A percentile compares a stretch with the other conserved stretches of the same genome.
These are phyloP conservation scores for Melinaea marsaeus DNA, from an alignment of 2,888 invertebrate species.

Conservation along the genomic window DNA sequence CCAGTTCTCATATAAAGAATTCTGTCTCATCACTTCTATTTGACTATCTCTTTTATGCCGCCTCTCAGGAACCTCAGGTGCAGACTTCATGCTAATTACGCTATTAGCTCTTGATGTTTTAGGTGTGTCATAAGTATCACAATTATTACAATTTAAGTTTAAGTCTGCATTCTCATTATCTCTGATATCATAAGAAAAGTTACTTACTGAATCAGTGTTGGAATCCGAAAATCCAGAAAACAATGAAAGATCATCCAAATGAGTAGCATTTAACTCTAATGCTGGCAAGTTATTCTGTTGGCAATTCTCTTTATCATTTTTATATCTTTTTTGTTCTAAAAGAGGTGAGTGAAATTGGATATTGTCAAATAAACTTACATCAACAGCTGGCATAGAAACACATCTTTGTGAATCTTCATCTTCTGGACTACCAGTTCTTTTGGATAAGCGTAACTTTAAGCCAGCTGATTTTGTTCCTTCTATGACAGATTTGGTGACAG, in stretches of 20 bases:
- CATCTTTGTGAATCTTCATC: constrained; percentile 59
- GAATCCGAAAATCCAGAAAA: constrained; percentile 64
- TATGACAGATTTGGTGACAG: constrained; percentile 79
- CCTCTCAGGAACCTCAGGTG: constrained; percentile 57
- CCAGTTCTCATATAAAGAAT: constrained; percentile 68
- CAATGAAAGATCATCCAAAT: constrained; percentile 61
- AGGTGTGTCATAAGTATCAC: constrained; percentile 64
- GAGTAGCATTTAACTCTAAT: constrained; percentile 49
- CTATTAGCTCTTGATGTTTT: constrained; percentile 57
- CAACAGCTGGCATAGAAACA: constrained; percentile 76
- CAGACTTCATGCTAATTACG: constrained; percentile 47
- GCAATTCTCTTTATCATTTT: constrained; percentile 39
- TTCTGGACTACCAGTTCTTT: constrained; percentile 45
- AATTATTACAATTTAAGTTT: constrained; percentile 40
- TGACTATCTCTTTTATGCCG: constrained; percentile 49
- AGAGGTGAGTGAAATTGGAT: constrained; percentile 82
- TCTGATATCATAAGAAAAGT: constrained; percentile 56
- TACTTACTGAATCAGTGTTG: constrained; percentile 57
- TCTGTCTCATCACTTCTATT: constrained; percentile 54
- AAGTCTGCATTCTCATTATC: constrained; percentile 47
- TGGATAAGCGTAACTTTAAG: constrained; percentile 60
- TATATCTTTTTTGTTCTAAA: constrained; percentile 59
- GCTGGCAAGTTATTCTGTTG: constrained; percentile 40
- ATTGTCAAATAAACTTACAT: constrained; percentile 80
- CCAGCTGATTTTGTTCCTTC: constrained; percentile 80